phyloP scores from a whole-genome alignment of 2,113 vertebrate genomes.

The Odontophorus gujanensis region DNA sequence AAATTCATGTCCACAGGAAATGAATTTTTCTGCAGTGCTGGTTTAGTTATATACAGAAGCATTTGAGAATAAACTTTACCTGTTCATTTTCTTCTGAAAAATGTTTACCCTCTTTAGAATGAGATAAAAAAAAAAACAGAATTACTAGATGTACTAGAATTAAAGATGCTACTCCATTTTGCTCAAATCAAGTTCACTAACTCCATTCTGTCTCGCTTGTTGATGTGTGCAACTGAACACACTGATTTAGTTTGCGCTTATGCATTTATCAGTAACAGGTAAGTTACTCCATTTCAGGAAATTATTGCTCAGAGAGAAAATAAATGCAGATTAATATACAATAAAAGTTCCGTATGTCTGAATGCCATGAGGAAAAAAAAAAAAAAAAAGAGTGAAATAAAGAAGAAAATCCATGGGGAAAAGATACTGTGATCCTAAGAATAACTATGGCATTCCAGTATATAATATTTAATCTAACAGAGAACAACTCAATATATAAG shows the following conservation, averaged over 20 bases:
- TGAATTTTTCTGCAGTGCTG: rapidly evolving
- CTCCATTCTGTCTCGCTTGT: background rate
- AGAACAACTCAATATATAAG: background rate
- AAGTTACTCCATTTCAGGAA: background rate
- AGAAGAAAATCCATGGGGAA: rapidly evolving
- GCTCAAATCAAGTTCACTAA: background rate
- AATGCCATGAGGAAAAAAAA: background rate
- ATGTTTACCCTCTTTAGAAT: background rate
- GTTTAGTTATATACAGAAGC: background rate
- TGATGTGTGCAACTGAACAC: background rate
- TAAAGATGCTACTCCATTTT: background rate
- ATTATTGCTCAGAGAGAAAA: background rate
- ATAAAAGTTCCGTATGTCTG: background rate
- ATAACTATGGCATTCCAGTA: background rate
- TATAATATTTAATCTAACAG: background rate
- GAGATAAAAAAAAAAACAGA: background rate
- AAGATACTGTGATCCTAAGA: background rate
- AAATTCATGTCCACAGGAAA: background rate
- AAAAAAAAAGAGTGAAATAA: background rate
- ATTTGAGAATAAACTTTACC: rapidly evolving
- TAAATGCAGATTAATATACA: background rate
- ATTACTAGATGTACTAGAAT: background rate
- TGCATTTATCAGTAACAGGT: background rate
- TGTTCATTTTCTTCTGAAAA: background rate
- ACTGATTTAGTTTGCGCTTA: background rate